Base-by-base conservation (phyloP, 2,797 vertebrate species). In the Micromesistius poutassou region DNA sequence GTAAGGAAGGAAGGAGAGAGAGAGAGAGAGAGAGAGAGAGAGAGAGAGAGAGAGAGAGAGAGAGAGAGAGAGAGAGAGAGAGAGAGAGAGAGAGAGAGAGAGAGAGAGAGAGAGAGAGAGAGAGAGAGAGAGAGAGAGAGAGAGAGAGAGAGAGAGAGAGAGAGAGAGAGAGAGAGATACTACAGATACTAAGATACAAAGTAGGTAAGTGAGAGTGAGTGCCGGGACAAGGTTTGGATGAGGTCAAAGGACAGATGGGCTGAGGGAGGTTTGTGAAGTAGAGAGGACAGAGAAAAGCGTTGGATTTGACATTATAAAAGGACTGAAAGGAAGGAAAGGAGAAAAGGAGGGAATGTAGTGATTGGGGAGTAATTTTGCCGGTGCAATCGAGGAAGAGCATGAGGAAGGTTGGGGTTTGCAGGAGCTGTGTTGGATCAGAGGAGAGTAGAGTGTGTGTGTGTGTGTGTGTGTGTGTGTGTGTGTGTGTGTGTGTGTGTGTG, bases 381-480 rank as follows among this genome's bases (percentile, higher is more conserved):
- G 22, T 62, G 55, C 1, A 22, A n/a, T 50, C 19, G 16, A 50
- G 16, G 42, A 46, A 16, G 42, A 46, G 14, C 12, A 46, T 8
- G 46, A 31, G 30, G 28, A 71, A 71, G 28, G 12, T 16, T 7
- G 2, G 70, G 28, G 30, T 71, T 71, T 10, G 25, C 30, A 30
- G 10, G 70, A 31, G 30, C 5, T 71, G 31, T 71, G 28, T 71
- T 30, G 70, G 30, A 30, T 70, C 12, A 70, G 68, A 30, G 30
- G 46, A 50, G 30, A 33, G 81, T 14, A 77, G 84, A 81, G 36
- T 85, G 76, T 81, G 87, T 89, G 74, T 82, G 86, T 85, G 25
- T 76, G 22, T 68, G 10, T 35, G 46, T 50, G 16, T 50, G 46
- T 50, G 46, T 50, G 46, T 50, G 46, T 50, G 46, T 22, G 46